Evolutionary conservation across 2,113 vertebrate genomes (phyloP), one percentile per base, ranked within the genome.

Genomic region (Ochotona curzoniae): DNA sequence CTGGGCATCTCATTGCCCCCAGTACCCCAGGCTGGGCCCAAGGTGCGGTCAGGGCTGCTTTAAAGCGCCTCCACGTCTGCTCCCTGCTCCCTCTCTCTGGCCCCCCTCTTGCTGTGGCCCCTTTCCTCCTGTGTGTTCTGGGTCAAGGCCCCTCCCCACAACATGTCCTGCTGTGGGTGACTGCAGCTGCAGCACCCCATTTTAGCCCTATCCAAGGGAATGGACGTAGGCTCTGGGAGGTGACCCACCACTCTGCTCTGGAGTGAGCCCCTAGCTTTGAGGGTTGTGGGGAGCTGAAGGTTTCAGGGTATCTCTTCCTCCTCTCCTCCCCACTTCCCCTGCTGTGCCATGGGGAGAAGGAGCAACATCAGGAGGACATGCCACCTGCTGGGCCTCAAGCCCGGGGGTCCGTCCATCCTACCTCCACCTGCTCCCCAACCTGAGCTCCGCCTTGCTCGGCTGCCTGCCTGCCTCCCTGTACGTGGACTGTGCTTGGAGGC

Each of bases 221-320:
- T 44, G 76, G 81, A 60, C 71, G 80, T 80, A 73, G 89, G 61
- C 83, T 80, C 21, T 0, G 9, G 51, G 78, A 51, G 13, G 14
- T 44, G 38, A 25, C n/a, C 26, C 54, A 8, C 49, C 14, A 44
- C n/a, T 64, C 79, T 84, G 63, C 38, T 79, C 85, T 73, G 11
- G 69, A 78, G 69, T 91, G 76, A 80, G 64, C 5, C 25, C n/a
- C 67, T 91, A 75, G 76, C 73, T 81, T 35, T 63, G 54, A 38
- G 32, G 64, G 7, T 35, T 63, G 54, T 38, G 32, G 64, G 7
- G 64, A 49, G 15, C 63, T 80, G 7, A 61, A 87, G 93, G 81
- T 51, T 60, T n/a, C 4, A 49, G 94, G 93, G 94, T 87, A 84
- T 87, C 92, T 57, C 67, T 75, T 44, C 49, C 64, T 26, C 84